These are phyloP conservation scores for Drosophila equinoxialis DNA, from an alignment of 1,140 invertebrate species.

Conservation along the genomic window DNA sequence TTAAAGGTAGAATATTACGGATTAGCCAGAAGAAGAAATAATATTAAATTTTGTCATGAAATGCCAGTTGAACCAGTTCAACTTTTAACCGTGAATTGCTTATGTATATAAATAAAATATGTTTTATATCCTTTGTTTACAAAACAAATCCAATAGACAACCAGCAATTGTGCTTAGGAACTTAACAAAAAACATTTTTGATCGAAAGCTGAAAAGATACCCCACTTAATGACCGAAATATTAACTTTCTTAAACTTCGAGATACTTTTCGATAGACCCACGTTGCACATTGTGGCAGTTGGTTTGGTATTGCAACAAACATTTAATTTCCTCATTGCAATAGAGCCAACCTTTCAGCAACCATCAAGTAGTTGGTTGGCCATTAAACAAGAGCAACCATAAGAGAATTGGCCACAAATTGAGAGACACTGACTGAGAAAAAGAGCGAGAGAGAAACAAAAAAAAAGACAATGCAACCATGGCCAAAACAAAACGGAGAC, in stretches of 20 bases:
- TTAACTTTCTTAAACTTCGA: background rate
- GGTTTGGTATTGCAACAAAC: conserved; percentile 48
- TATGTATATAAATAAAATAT: background rate
- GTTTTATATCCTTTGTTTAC: too few species aligned
- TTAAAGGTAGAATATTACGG: conserved; percentile 3
- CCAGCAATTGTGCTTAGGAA: too few species aligned
- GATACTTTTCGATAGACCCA: conserved; percentile 37
- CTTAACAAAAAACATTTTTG: too few species aligned
- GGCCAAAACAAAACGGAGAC: background rate
- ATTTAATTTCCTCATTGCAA: conserved; percentile 51
- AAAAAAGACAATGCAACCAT: conserved; percentile 1
- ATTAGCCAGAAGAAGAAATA: background rate
- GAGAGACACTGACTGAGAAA: conserved; percentile 1
- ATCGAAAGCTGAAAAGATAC: too few species aligned
- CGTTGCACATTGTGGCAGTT: conserved; percentile 42
- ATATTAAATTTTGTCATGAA: too few species aligned
- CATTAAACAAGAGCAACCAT: conserved; percentile 28
- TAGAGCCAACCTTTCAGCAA: conserved; percentile 24
- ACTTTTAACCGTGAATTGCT: too few species aligned
- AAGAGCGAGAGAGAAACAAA: background rate
- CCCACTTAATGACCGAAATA: too few species aligned
- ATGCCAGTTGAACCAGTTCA: too few species aligned
- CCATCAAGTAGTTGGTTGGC: conserved; percentile 29
- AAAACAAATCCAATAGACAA: too few species aligned
- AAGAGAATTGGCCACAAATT: conserved; percentile 1